phyloP scores from a whole-genome alignment of 35 echinoderm and acorn worm genomes.

The Stichopus chloronotus region DNA sequence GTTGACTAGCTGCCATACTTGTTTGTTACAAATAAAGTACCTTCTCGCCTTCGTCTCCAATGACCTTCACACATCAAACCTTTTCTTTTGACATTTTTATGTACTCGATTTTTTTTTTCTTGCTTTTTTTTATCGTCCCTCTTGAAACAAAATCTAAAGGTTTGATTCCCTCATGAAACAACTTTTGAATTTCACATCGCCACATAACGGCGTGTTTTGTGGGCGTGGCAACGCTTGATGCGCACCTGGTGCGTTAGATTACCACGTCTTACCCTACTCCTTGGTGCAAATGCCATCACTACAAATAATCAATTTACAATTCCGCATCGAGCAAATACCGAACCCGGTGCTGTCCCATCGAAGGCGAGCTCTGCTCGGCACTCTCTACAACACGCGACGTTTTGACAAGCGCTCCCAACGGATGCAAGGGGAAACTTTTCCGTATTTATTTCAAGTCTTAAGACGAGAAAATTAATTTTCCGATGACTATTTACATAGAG shows the following conservation, averaged over 20 bases:
- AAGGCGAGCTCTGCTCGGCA: conserved; percentile 6
- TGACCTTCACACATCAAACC: conserved; percentile 5
- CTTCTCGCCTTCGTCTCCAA: too few relatives aligned
- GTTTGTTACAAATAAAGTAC: not conserved
- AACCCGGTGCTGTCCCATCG: not conserved
- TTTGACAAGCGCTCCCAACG: conserved; percentile 41
- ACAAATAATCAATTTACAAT: conserved; percentile 43
- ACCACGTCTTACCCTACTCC: conserved; percentile 3
- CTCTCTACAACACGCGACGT: conserved; percentile 34
- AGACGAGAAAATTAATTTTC: conserved; percentile 50
- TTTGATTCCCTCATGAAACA: conserved; percentile 1
- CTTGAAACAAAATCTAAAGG: too few relatives aligned
- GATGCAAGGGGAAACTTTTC: conserved; percentile 29
- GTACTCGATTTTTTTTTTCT: too few relatives aligned
- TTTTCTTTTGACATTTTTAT: not conserved
- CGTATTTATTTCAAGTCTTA: conserved; percentile 51
- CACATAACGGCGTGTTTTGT: not conserved
- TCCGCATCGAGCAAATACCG: not conserved
- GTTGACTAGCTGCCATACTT: not conserved
- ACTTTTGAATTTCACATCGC: conserved; percentile 2
- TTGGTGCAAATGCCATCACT: conserved; percentile 31
- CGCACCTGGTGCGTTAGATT: conserved; percentile 45
- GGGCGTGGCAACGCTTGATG: conserved; percentile 31
- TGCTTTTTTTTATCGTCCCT: too few relatives aligned
- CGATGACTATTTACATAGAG: conserved; percentile 50